Evolutionary conservation across 2,888 invertebrate species (phyloP).

Genomic region (Elysia crispata): DNA sequence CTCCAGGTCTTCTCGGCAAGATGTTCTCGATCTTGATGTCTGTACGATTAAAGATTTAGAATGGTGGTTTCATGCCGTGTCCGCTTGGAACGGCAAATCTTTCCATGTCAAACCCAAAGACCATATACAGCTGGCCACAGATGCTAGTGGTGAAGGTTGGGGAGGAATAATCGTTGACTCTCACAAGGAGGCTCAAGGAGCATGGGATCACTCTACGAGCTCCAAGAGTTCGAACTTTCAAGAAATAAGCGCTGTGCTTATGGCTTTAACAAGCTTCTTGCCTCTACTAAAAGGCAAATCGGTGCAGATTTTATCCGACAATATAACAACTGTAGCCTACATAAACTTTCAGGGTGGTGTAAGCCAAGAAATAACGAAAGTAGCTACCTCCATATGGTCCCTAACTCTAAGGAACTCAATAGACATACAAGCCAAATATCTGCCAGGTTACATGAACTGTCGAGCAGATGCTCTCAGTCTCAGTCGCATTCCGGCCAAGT

Average conservation of each 20-base stretch:
- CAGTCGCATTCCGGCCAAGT: neutral
- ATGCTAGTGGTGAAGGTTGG: neutral
- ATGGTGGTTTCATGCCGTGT: neutral
- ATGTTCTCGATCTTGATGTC: neutral
- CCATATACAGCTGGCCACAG: neutral
- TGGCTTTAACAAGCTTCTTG: constrained; percentile 7
- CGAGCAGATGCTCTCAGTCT: constrained; percentile 14
- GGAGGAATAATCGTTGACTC: neutral
- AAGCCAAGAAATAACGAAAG: neutral
- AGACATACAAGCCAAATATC: neutral
- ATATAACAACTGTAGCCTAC: constrained; percentile 17
- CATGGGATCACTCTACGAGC: constrained; percentile 1
- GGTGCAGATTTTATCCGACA: constrained; percentile 6
- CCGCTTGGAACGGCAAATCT: neutral
- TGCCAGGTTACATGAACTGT: neutral
- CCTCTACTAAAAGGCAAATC: constrained; percentile 6
- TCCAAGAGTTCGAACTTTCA: neutral
- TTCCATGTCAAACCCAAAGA: neutral
- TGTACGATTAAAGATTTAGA: neutral
- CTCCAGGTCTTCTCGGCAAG: neutral
- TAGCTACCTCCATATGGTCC: constrained; percentile 15
- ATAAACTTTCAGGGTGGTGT: constrained; percentile 24
- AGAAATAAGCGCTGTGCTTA: constrained; percentile 22
- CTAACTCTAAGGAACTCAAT: neutral
- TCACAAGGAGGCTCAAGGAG: constrained; percentile 7